Base-by-base conservation (phyloP, 2,113 vertebrate species). In the Origma solitaria region DNA sequence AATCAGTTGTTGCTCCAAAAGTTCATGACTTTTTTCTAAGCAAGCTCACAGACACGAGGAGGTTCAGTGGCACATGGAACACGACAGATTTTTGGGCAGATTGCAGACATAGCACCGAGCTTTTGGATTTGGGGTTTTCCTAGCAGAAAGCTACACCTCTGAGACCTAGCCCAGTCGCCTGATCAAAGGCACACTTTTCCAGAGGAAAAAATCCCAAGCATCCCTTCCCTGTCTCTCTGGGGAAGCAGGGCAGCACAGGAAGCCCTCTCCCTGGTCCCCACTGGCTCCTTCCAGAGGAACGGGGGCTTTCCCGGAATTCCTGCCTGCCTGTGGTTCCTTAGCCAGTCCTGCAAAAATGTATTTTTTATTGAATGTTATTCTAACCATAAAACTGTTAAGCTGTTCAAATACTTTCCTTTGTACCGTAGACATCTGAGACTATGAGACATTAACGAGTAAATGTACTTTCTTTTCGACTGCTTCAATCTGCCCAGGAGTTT, bases 331-430 rank as follows among this genome's bases (percentile, higher is more conserved):
- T 6, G 93, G 94, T 91, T 97, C 95, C 91, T 94, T 56, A 92
- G 89, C 70, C 86, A 95, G 66, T 49, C 89, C 87, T 93, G 88
- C 93, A 97, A 95, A 97, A 96, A 96, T 87, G 92, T 81, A 75
- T 77, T 80, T 96, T 96, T 96, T 91, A 95, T 96, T 96, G 86
- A 88, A 96, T 96, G 93, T 96, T 97, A 95, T 97, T 97, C 92
- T 87, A 97, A 81, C 86, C 82, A 83, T 97, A 97, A 97, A 96
- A 97, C 77, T 86, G 96, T 92, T 95, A 97, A 97, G 94, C 96
- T 97, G 95, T 97, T 97, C 96, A 97, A 96, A 97, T 97, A 96
- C 96, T 97, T 97, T 92, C 86, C 92, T 97, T 97, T 97, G 92
- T 97, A 88, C 95, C 0, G 0, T 76, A 90, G 94, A 97, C 96